Conservation (phyloP, 2,113 vertebrate species). For the Atractosteus spatula region DNA sequence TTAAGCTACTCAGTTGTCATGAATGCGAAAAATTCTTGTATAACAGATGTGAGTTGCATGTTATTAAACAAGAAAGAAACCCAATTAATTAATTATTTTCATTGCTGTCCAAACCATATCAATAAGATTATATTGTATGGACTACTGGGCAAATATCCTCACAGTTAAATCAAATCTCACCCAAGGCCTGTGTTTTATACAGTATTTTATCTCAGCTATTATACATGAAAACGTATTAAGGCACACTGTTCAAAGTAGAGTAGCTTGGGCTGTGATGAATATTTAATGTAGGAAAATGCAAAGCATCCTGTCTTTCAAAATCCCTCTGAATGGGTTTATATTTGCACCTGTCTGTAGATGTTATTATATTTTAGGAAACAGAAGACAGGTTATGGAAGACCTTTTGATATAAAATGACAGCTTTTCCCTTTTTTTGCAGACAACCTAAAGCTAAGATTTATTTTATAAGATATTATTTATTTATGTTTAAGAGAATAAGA, state of each 20-base stretch:
- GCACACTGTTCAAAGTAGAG: neutral
- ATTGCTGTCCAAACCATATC: neutral
- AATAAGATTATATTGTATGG: neutral
- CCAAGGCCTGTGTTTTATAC: neutral
- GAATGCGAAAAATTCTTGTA: neutral
- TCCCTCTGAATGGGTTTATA: neutral
- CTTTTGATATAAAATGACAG: constrained; percentile 7
- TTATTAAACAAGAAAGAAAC: neutral
- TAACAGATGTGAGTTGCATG: neutral
- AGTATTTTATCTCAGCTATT: neutral
- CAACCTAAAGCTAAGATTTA: constrained; percentile 1
- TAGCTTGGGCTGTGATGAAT: constrained; percentile 12
- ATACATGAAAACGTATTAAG: neutral
- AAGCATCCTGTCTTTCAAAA: constrained; percentile 18
- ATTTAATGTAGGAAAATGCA: constrained; percentile 23
- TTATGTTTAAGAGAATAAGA: neutral
- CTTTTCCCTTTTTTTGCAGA: neutral
- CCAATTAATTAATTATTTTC: neutral
- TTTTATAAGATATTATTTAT: neutral
- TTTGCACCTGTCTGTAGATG: constrained; percentile 7
- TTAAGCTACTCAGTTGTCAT: neutral
- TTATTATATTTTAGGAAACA: constrained; percentile 19
- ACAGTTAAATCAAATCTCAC: constrained; percentile 1
- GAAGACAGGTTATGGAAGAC: constrained; percentile 10
- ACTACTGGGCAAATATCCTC: neutral